phyloP scores from a whole-genome alignment of 2,113 vertebrate genomes.

The Prunella himalayana region DNA sequence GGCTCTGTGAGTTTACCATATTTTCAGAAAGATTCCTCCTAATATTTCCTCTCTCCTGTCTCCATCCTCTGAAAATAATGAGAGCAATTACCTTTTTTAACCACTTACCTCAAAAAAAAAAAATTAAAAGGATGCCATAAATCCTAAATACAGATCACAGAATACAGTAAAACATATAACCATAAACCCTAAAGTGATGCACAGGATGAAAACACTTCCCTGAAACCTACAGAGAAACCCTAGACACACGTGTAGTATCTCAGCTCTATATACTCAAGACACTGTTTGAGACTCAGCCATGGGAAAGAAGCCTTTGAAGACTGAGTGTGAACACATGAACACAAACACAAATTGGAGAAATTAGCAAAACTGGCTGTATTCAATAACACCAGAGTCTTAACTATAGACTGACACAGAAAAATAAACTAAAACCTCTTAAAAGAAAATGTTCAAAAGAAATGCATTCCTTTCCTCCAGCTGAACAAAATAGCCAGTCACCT shows the following conservation, averaged over 20 bases:
- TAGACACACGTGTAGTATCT: not conserved
- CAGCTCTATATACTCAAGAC: not conserved
- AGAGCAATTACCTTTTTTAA: not conserved
- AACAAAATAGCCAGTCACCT: not conserved
- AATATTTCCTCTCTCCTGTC: not conserved
- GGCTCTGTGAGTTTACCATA: not conserved
- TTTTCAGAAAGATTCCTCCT: not conserved
- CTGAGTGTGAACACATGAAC: not conserved
- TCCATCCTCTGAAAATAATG: not conserved
- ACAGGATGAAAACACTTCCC: not conserved
- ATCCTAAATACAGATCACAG: not conserved
- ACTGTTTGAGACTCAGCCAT: not conserved
- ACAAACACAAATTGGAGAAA: not conserved
- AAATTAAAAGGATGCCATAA: not conserved
- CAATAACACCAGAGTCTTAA: not conserved
- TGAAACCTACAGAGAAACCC: not conserved
- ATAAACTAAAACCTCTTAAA: constrained; percentile 25
- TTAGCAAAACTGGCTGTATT: not conserved
- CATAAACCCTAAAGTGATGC: not conserved
- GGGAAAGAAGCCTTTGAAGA: not conserved
- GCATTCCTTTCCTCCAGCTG: not conserved
- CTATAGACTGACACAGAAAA: not conserved
- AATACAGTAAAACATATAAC: not conserved
- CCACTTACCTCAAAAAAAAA: not conserved
- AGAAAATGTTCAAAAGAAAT: not conserved